Evolutionary conservation across 2,113 vertebrate genomes (phyloP).

Genomic region (Oncorhynchus nerka): DNA sequence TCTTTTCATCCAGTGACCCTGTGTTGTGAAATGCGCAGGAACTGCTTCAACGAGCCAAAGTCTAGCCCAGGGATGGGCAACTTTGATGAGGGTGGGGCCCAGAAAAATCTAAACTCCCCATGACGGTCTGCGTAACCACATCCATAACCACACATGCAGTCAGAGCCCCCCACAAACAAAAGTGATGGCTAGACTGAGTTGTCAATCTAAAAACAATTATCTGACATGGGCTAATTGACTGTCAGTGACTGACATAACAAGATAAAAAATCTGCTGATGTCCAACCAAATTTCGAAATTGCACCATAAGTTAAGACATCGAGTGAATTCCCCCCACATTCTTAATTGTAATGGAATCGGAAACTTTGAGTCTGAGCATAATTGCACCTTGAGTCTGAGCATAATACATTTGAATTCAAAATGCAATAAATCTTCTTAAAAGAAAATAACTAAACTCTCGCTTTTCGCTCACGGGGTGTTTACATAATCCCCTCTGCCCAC

Average conservation of each 20-base stretch:
- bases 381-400: background rate
- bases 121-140: no score
- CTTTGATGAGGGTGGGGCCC: no score
- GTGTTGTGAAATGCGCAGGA: background rate
- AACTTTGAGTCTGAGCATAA: background rate
- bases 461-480: background rate
- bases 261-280: no score
- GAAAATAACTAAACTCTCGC: background rate
- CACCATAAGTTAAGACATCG: no score
- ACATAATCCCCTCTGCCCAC: conserved; percentile 6
- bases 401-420: background rate
- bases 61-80: no score
- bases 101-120: no score
- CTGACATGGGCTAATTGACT: no score
- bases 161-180: no score
- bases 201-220: no score
- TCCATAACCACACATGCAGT: no score
- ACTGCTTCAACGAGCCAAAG: background rate
- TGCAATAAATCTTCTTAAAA: background rate
- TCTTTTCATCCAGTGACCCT: background rate
- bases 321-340: background rate
- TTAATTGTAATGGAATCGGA: conserved; percentile 1
- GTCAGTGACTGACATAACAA: no score
- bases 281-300: background rate
- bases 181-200: no score